phyloP scores from a whole-genome alignment of 2,888 invertebrate genomes.

The Pristionchus arcanus region DNA sequence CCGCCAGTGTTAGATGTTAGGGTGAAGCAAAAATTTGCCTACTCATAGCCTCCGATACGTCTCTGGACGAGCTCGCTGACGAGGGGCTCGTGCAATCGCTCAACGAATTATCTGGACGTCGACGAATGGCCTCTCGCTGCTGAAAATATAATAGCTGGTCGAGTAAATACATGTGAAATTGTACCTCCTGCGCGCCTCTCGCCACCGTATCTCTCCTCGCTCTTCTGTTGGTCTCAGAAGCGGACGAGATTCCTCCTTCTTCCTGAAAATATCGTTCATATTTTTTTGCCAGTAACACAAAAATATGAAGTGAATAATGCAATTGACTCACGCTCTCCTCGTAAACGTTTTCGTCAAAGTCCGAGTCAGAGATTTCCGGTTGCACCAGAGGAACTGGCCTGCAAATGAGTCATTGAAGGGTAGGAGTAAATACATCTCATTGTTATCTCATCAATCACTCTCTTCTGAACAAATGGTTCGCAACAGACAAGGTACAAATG shows the following conservation, averaged over 20 bases:
- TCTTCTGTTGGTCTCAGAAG: slow-evolving; percentile 54
- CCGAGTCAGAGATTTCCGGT: slow-evolving; percentile 76
- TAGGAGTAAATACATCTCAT: background rate
- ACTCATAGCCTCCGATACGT: slow-evolving; percentile 76
- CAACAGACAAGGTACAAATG: background rate
- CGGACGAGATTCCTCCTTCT: slow-evolving; percentile 27
- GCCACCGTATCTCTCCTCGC: slow-evolving; percentile 60
- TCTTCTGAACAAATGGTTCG: background rate
- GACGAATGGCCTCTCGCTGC: background rate
- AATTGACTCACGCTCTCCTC: slow-evolving; percentile 55
- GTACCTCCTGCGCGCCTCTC: slow-evolving; percentile 59
- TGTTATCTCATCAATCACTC: background rate
- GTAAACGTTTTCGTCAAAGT: slow-evolving; percentile 67
- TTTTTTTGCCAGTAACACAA: background rate
- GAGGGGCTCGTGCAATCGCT: slow-evolving; percentile 76
- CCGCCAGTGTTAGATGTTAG: too few species aligned
- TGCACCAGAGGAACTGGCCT: slow-evolving; percentile 69
- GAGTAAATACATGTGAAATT: background rate
- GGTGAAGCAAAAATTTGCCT: slow-evolving; percentile 12
- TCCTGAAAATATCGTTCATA: background rate
- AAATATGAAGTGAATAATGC: background rate
- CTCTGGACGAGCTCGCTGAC: slow-evolving; percentile 74
- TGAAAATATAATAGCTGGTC: background rate
- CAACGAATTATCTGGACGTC: slow-evolving; percentile 54
- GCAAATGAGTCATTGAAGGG: background rate